Conservation (phyloP, 2,113 vertebrate species). For the Semicossyphus pulcher region DNA sequence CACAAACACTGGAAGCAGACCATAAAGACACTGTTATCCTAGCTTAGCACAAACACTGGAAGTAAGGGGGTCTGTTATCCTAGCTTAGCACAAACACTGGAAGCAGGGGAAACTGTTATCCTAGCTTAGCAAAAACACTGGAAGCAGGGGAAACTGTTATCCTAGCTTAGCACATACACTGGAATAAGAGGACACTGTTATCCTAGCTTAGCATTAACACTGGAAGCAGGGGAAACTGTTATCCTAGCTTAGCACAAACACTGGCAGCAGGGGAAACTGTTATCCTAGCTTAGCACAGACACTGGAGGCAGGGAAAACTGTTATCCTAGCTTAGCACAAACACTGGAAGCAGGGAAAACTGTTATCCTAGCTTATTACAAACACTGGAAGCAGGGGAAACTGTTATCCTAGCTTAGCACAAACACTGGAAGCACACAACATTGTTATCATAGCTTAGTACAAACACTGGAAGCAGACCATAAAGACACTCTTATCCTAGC, state of each 20-base stretch:
- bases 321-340: too few relatives aligned
- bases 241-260: too few relatives aligned
- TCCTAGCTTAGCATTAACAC: conserved; percentile 3
- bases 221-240: too few relatives aligned
- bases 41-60: not conserved
- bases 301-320: too few relatives aligned
- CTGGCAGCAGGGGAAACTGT: too few relatives aligned
- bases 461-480: not conserved
- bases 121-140: not conserved
- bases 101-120: not conserved
- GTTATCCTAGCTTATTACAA: not conserved
- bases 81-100: not conserved
- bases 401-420: not conserved
- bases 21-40: not conserved
- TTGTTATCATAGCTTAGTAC: not conserved
- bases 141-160: not conserved
- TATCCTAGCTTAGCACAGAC: too few relatives aligned
- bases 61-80: not conserved
- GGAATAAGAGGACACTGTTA: not conserved
- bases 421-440: not conserved
- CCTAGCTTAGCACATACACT: not conserved
- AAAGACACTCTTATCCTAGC: not conserved
- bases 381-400: not conserved
- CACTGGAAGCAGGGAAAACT: too few relatives aligned
- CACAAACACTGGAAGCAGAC: not conserved